Percentiles rank a stretch among this genome's conserved stretches.
Conservation (phyloP, 1,140 invertebrate species). For the Bombus terrestris region DNA sequence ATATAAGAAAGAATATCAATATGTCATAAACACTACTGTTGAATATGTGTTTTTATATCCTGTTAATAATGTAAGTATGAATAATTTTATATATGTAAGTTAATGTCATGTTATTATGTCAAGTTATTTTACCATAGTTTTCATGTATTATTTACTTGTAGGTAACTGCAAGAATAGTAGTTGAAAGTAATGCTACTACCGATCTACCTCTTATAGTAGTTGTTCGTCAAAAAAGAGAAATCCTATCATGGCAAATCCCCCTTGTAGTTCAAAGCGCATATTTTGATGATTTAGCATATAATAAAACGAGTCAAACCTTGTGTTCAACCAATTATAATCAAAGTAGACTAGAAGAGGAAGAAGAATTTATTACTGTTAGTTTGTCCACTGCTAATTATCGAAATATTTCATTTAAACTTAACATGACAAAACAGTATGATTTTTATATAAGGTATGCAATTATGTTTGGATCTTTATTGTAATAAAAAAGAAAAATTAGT, state of each 20-base stretch:
- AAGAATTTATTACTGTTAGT: constrained; percentile 81
- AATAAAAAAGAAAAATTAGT: neutral
- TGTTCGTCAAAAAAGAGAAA: constrained; percentile 83
- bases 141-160: constrained; percentile 37
- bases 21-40: constrained; percentile 58
- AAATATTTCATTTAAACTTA: constrained; percentile 78
- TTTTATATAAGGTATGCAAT: constrained; percentile 81
- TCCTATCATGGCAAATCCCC: constrained; percentile 85
- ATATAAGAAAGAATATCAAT: constrained; percentile 44
- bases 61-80: constrained; percentile 58
- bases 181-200: constrained; percentile 77
- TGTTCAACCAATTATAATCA: constrained; percentile 81
- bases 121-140: constrained; percentile 8
- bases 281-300: constrained; percentile 70
- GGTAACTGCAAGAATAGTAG: constrained; percentile 78
- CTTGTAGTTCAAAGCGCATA: constrained; percentile 77
- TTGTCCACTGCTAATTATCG: constrained; percentile 81
- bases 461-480: neutral
- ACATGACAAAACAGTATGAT: constrained; percentile 74
- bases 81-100: neutral
- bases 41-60: constrained; percentile 74
- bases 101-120: neutral
- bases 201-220: constrained; percentile 83
- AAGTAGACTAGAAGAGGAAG: constrained; percentile 39
- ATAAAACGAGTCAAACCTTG: constrained; percentile 82